These are phyloP conservation scores for Nomada lathburiana DNA, from an alignment of 2,888 invertebrate species.

Conservation along the genomic window DNA sequence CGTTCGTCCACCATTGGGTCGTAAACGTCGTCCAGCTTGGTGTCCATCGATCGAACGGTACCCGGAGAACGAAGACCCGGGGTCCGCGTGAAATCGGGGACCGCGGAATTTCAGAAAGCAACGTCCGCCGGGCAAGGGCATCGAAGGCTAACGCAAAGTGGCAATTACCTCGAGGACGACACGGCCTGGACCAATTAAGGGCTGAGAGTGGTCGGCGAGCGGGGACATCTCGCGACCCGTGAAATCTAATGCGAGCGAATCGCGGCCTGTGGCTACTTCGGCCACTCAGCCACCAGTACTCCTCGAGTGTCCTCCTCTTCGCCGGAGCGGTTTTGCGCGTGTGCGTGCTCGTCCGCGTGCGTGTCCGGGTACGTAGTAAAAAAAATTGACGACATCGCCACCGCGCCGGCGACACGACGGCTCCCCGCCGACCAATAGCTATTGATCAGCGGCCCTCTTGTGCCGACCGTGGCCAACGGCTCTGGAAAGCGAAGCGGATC, in stretches of 20 bases:
- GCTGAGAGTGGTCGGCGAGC: constrained; percentile 1
- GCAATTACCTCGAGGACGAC: constrained; percentile 52
- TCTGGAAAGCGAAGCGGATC: constrained; percentile 57
- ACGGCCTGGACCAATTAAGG: constrained; percentile 55
- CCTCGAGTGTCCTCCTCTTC: neutral
- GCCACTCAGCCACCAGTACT: neutral
- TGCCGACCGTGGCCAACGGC: constrained; percentile 61
- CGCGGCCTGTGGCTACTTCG: neutral
- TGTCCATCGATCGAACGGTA: neutral
- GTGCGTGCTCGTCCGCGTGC: constrained; percentile 67
- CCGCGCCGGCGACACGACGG: constrained; percentile 76
- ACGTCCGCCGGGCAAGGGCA: constrained; percentile 8
- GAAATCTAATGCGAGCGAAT: constrained; percentile 66
- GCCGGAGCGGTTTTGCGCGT: constrained; percentile 30
- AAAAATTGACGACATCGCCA: constrained; percentile 79
- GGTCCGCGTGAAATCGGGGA: neutral
- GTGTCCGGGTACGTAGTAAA: constrained; percentile 74
- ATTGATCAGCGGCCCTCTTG: constrained; percentile 77
- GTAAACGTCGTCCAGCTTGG: neutral
- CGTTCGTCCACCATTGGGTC: neutral
- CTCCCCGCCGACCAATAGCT: constrained; percentile 76
- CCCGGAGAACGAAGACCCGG: neutral
- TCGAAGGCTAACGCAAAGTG: constrained; percentile 41
- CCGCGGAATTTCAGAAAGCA: constrained; percentile 21
- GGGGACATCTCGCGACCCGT: constrained; percentile 56